These are phyloP conservation scores for Petrosia ficiformis DNA, from an alignment of 37 sponge, comb jelly and placozoan species.

Conservation along the genomic window DNA sequence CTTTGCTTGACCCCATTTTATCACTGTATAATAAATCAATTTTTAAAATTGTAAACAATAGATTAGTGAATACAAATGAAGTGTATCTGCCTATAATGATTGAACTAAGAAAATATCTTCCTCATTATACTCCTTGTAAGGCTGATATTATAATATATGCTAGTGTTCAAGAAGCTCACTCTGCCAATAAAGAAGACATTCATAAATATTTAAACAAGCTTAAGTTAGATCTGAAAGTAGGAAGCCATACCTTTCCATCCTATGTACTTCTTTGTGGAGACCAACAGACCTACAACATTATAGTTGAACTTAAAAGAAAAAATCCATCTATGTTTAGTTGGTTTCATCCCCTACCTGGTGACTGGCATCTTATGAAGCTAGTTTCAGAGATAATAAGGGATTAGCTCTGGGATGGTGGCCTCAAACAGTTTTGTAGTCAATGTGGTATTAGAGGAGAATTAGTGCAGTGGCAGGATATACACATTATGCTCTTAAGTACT, in stretches of 20 bases:
- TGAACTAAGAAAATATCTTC: not conserved
- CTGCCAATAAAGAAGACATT: slow-evolving; percentile 1
- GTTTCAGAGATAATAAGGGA: slow-evolving; percentile 3
- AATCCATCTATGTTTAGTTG: not conserved
- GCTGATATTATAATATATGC: slow-evolving; percentile 7
- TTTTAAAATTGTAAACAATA: not conserved
- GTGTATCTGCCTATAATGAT: not conserved
- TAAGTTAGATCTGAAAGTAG: not conserved
- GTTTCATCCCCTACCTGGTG: slow-evolving; percentile 2
- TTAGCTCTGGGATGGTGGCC: slow-evolving; percentile 8
- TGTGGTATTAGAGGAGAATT: not conserved
- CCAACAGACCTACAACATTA: slow-evolving; percentile 5
- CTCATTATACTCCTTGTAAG: slow-evolving; percentile 2
- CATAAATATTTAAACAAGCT: not conserved
- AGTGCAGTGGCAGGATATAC: slow-evolving; percentile 15
- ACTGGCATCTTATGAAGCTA: slow-evolving; percentile 10
- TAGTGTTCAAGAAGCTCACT: slow-evolving; percentile 8
- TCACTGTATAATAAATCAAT: not conserved
- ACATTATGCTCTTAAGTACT: not conserved
- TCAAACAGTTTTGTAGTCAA: not conserved
- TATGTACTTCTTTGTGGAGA: not conserved
- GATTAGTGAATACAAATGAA: not conserved
- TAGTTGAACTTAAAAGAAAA: not conserved
- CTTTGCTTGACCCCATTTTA: not conserved
- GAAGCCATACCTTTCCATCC: not conserved